Conservation (phyloP, 2,888 invertebrate genomes). For the Apotomis betuletana region DNA sequence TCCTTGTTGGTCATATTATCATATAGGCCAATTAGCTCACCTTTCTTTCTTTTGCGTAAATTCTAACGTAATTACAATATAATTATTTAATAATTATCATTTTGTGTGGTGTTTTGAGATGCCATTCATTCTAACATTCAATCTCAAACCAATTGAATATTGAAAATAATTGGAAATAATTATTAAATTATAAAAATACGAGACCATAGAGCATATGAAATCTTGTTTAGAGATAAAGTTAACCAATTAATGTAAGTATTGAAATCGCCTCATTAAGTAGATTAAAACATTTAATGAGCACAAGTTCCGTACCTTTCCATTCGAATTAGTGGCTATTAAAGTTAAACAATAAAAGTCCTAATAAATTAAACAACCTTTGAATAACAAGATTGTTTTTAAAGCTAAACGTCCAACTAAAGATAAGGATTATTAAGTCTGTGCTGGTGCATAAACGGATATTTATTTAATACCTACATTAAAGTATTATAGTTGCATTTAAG, state of each 20-base stretch:
- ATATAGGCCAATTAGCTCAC: too few relatives aligned
- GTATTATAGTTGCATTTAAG: too few relatives aligned
- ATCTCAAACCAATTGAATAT: too few relatives aligned
- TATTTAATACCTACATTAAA: too few relatives aligned
- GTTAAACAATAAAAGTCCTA: constrained; percentile 71
- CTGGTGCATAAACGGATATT: too few relatives aligned
- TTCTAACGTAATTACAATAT: too few relatives aligned
- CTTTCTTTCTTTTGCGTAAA: too few relatives aligned
- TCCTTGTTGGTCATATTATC: too few relatives aligned
- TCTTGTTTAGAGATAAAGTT: constrained; percentile 31
- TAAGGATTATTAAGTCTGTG: not conserved
- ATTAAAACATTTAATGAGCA: constrained; percentile 42
- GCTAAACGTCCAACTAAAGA: constrained; percentile 10
- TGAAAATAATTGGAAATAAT: too few relatives aligned
- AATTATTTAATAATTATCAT: too few relatives aligned
- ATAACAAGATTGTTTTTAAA: constrained; percentile 65
- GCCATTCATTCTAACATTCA: too few relatives aligned
- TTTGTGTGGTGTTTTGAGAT: too few relatives aligned
- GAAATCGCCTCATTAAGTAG: constrained; percentile 31
- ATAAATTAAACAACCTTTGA: constrained; percentile 73
- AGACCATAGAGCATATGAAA: constrained; percentile 5
- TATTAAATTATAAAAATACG: not conserved
- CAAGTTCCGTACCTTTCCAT: constrained; percentile 38
- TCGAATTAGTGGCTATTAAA: constrained; percentile 66
- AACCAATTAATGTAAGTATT: constrained; percentile 27